Evolutionary conservation across 2,888 invertebrate genomes (phyloP), one percentile per base, ranked within the genome.

Genomic region (Eustalomyia histrio): DNA sequence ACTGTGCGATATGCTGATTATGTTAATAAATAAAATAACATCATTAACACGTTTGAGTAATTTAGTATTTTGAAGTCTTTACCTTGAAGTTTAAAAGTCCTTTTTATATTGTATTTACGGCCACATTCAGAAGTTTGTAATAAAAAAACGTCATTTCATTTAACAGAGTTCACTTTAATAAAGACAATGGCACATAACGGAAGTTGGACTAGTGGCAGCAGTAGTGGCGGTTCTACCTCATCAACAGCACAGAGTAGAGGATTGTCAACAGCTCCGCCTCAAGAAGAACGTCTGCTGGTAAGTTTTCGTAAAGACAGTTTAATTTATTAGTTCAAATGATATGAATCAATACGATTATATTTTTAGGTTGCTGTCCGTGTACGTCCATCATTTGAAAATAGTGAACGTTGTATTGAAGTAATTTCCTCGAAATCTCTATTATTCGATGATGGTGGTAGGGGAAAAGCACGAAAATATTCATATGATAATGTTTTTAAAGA

Each of bases 401-500:
- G 85, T 24, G 89, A 89, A 55, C 89, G 90, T 73, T 91, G 91
- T 83, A 87, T 91, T 64, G 90, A 91, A 84, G 90, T 91, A 14
- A 86, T 90, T 33, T 90, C 91, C 2, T 87, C 88, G 12, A 89
- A 89, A 60, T 89, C 91, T 0, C 82, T 91, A 14, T 85, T 90
- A 0, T 91, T 89, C 67, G 91, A 91, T 74, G 91, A 91, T 74
- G 91, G 91, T 74, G 91, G 92, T 21, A 94, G 94, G 75, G 91
- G 92, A 68, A 92, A 93, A 18, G 97, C 97, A 83, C 94, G 96
- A 83, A 95, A 97, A 88, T 98, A 97, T 90, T 93, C 95, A 3
- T 99, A 97, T 89, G 98, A 99, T 89, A 92, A 94, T 68, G 97
- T 97, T 9, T 97, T 98, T 88, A 95, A 95, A 65, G 97, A 97